These are phyloP conservation scores for Lasius fuliginosus DNA, from an alignment of 2,888 invertebrate species.

Conservation along the genomic window DNA sequence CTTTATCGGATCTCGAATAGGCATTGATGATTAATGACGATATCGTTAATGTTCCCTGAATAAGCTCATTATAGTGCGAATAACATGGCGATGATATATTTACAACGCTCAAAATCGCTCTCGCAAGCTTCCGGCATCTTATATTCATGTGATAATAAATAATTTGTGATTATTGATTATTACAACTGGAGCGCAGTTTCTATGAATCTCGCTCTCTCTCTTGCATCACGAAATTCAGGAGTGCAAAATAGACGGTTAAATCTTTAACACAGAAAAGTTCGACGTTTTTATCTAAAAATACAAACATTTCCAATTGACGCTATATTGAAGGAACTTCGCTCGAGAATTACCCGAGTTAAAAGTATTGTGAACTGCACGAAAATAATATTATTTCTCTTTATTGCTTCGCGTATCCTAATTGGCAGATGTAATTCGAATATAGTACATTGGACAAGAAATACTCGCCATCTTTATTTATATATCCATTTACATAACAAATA, in stretches of 20 bases:
- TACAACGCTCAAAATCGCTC: not conserved
- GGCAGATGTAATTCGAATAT: constrained; percentile 71
- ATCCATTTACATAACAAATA: constrained; percentile 77
- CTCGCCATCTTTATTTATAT: constrained; percentile 76
- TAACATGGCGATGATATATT: not conserved
- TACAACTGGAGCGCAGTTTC: constrained; percentile 76
- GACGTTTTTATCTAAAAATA: constrained; percentile 6
- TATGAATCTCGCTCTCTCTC: constrained; percentile 40
- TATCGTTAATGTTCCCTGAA: constrained; percentile 70
- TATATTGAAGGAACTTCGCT: not conserved
- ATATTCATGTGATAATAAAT: constrained; percentile 64
- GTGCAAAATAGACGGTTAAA: constrained; percentile 57
- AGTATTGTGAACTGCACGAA: not conserved
- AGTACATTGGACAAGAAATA: constrained; percentile 68
- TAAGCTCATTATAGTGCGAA: not conserved
- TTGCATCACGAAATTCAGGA: constrained; percentile 58
- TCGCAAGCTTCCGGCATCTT: constrained; percentile 80
- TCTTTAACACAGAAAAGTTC: constrained; percentile 76
- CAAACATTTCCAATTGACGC: not conserved
- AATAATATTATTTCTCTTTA: not conserved
- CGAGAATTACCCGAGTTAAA: not conserved
- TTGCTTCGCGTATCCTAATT: constrained; percentile 55
- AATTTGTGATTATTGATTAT: constrained; percentile 55
- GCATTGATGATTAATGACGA: constrained; percentile 61
- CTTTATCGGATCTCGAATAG: not conserved